Conservation (phyloP, 2,797 vertebrate genomes). For the Notamacropus eugenii region DNA sequence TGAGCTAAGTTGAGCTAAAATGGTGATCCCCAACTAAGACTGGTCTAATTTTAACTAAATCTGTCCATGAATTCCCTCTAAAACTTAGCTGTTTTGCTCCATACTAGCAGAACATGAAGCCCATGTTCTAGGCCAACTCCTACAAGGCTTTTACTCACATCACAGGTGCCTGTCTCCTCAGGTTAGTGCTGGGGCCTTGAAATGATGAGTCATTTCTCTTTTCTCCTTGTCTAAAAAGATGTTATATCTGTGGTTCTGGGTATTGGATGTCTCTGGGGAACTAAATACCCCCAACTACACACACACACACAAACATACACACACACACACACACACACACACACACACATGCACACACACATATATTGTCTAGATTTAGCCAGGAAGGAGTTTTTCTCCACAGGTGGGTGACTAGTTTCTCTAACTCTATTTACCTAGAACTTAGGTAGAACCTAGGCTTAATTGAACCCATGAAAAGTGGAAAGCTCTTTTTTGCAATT, state of each 20-base stretch:
- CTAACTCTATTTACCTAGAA: not conserved
- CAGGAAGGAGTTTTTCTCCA: not conserved
- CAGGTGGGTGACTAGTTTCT: not conserved
- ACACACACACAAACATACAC: too few species aligned
- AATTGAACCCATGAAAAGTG: not conserved
- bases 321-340: too few species aligned
- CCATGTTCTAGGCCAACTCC: not conserved
- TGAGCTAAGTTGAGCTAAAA: rapidly evolving
- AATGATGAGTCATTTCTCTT: not conserved
- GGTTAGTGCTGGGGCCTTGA: not conserved
- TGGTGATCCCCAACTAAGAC: not conserved
- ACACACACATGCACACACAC: not conserved
- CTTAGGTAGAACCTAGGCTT: not conserved
- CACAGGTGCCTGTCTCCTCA: not conserved
- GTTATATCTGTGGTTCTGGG: not conserved
- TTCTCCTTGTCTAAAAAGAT: not conserved
- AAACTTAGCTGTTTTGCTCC: not conserved
- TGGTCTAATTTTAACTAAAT: not conserved
- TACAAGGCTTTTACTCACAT: not conserved
- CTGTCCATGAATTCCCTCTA: not conserved
- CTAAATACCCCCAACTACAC: not conserved
- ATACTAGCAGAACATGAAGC: not conserved
- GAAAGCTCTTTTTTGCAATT: not conserved
- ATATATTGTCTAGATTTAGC: not conserved
- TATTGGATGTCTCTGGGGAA: not conserved